phyloP scores from a whole-genome alignment of 2,888 invertebrate genomes.

The Acanthacorydalis orientalis region DNA sequence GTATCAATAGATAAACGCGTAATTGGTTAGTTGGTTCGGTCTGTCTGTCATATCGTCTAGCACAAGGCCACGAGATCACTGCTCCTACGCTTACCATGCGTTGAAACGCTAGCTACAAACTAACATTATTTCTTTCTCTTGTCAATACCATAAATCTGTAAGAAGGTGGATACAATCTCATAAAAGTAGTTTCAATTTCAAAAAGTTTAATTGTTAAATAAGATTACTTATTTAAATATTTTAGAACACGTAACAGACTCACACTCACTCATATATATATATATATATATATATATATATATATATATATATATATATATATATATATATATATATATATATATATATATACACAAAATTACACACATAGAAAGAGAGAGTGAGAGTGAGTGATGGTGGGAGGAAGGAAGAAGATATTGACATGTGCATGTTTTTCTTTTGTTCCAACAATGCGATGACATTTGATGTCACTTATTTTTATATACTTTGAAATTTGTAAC shows the following conservation, averaged over 20 bases:
- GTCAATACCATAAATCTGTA: background rate
- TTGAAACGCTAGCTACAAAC: background rate
- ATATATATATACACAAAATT: no score
- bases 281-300: background rate
- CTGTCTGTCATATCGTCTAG: background rate
- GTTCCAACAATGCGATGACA: no score
- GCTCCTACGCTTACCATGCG: background rate
- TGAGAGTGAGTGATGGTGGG: no score
- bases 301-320: background rate
- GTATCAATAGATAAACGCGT: no score
- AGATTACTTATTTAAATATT: background rate
- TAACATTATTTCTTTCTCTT: background rate
- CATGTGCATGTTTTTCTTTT: no score
- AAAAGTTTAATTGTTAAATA: no score
- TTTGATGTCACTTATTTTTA: no score
- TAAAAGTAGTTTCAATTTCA: background rate
- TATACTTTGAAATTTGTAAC: no score
- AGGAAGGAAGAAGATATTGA: no score
- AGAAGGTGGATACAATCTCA: background rate
- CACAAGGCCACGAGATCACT: constrained; percentile 3
- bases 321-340: no score
- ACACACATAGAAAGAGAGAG: background rate
- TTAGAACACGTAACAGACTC: no score
- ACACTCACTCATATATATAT: background rate
- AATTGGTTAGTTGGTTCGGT: background rate